Evolutionary conservation across 2,888 invertebrate species (phyloP), one percentile per base, ranked within the genome.

Genomic region (Leptinotarsa haldemani): DNA sequence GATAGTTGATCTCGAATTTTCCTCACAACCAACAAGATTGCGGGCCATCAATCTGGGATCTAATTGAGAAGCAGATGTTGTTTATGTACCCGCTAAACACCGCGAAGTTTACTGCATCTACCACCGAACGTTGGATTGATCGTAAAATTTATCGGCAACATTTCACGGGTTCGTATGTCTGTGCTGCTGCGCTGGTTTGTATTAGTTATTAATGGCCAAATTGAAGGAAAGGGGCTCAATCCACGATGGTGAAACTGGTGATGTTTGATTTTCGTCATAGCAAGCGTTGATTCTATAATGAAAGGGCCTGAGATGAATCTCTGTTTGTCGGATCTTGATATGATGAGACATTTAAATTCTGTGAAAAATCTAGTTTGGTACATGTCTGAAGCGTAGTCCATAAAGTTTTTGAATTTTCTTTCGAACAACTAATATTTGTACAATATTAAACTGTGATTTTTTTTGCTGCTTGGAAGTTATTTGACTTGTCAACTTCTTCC

Each of bases 81-180:
- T 61, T 61, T 61, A 61, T 61, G 61, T 61, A 61, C 61, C 61
- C 61, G 61, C 61, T 61, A 61, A 61, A 61, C n/a, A 30, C 40
- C 40, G 40, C 16, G 61, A 40, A 61, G 61, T 61, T 61, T 30
- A 61, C 61, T 61, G 40, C 61, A 18, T 61, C 61, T 30, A 61
- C 61, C 61, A 9, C 61, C 61, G 61, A 30, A 25, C 30, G 40
- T 16, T 30, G 61, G 61, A 61, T 61, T 61, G 61, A 61, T 61
- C 61, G 61, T 61, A 61, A 61, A 61, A 61, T 61, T 61, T 61
- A 61, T 61, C 61, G 40, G 30, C 61, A 40, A 61, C 40, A 61
- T 61, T 61, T 61, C 61, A 61, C 12, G 61, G 16, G 40, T 61
- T 61, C 61, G 40, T 40, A 40, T 40, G 40, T 25, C 40, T n/a